phyloP scores from a whole-genome alignment of 2,888 invertebrate species.

The Sinentomon sp. region DNA sequence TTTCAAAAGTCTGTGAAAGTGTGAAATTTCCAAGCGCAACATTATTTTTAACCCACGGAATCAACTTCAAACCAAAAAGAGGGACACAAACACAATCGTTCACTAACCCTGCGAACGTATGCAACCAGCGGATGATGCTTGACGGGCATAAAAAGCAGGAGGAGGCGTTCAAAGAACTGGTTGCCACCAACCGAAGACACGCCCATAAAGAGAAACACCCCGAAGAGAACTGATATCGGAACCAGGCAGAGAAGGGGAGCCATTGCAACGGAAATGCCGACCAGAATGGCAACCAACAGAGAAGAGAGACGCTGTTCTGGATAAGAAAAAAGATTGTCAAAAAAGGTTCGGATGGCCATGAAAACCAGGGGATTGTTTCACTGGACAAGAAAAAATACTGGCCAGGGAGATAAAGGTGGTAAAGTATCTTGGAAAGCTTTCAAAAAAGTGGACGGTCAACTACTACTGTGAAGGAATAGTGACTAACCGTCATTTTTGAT shows the following conservation, averaged over 20 bases:
- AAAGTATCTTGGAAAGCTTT: too few species aligned
- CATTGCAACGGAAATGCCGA: conserved; percentile 61
- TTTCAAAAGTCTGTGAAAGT: too few species aligned
- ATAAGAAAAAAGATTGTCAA: conserved; percentile 14
- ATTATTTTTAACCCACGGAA: too few species aligned
- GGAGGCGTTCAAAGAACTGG: conserved; percentile 68
- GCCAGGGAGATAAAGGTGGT: too few species aligned
- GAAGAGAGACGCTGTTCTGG: conserved; percentile 60
- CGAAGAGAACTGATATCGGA: conserved; percentile 87
- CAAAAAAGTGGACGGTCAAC: too few species aligned
- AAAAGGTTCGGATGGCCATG: too few species aligned
- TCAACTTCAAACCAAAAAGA: too few species aligned
- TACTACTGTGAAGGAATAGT: too few species aligned
- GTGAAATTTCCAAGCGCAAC: too few species aligned
- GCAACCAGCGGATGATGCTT: conserved; percentile 79
- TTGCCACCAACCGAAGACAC: conserved; percentile 79
- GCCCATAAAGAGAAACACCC: conserved; percentile 92
- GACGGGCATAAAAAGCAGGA: conserved; percentile 72
- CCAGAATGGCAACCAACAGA: conserved; percentile 44
- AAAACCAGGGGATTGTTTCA: too few species aligned
- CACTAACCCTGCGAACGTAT: conserved; percentile 54
- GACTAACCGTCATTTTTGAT: too few species aligned
- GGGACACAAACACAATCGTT: conserved; percentile 24
- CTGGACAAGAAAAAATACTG: too few species aligned
- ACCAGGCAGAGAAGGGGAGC: conserved; percentile 49